Base-by-base conservation (phyloP, 2,113 vertebrate genomes). In the Ptilorrhoa leucosticta region DNA sequence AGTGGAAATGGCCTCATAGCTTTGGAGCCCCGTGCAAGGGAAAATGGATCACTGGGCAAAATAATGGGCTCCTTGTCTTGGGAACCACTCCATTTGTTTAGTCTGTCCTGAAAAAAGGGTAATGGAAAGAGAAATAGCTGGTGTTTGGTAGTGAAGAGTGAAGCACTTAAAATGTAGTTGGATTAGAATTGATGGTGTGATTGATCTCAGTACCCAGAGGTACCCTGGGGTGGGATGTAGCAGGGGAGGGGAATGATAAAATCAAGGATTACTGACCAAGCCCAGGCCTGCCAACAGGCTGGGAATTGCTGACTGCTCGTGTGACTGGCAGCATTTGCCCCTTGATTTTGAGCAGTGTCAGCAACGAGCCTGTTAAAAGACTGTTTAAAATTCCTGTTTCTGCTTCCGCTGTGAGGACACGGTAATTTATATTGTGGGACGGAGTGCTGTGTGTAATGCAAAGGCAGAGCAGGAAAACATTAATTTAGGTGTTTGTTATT, bases 21-120 rank as follows among this genome's bases (percentile, higher is more conserved):
- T 1, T 1, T 60, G 33, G 40, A 95, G 18, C 10, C 44, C 7
- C 0, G 0, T 73, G 50, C 33, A 60, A 60, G 39, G 35, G 44
- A 63, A 70, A 60, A 68, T 22, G 30, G 23, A 58, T 87, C 44
- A 19, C 6, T 73, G 60, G 9, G 5, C 69, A 35, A 87, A 83
- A 71, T 66, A 66, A 51, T 8, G 12, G 26, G 5, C 9, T 82
- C 11, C 24, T 75, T 75, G 28, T 79, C 60, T 44, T 82, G 37
- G 65, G n/a, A 86, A 11, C 3, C 45, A 8, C 11, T 66, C 13
- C 7, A 27, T 75, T 86, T 4, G 5, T 92, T 56, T 68, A 60
- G n/a, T 61, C 11, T 11, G 23, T 60, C 28, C 54, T 42, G 20
- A 27, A 73, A 72, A 63, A 35, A 7, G 17, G n/a, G 51, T 26